Percentiles rank a stretch among this genome's conserved stretches.
phyloP scores from a whole-genome alignment of 2,113 vertebrate genomes.

The Polypterus senegalus region DNA sequence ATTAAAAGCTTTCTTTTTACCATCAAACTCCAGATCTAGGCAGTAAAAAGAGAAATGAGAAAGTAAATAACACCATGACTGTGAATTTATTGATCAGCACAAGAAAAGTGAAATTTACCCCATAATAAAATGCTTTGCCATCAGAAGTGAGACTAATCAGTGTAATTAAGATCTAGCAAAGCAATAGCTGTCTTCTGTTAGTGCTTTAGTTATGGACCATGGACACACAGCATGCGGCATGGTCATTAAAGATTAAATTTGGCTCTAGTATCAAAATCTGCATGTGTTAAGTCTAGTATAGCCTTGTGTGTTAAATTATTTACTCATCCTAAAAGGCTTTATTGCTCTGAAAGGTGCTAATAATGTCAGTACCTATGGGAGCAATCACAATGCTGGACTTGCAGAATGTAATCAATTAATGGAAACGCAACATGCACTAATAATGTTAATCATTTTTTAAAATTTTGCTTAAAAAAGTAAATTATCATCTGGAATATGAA shows the following conservation, averaged over 20 bases:
- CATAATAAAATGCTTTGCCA: conserved; percentile 1
- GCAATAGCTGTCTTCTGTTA: not conserved
- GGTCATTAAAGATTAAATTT: not conserved
- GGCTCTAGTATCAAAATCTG: not conserved
- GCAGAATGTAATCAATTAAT: not conserved
- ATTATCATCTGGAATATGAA: too few relatives aligned
- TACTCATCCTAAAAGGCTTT: not conserved
- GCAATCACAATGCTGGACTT: not conserved
- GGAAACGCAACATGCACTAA: not conserved
- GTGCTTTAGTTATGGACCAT: not conserved
- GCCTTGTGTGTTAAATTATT: not conserved
- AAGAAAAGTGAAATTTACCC: conserved; percentile 2
- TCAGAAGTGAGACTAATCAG: not conserved
- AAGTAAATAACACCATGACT: conserved; percentile 1
- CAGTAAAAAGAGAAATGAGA: not conserved
- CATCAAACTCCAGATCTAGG: conserved; percentile 2
- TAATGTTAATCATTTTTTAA: not conserved
- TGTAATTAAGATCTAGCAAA: not conserved
- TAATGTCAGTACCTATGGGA: not conserved
- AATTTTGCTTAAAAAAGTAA: not conserved
- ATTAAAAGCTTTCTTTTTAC: conserved; percentile 1
- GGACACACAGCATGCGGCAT: not conserved
- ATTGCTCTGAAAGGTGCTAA: not conserved
- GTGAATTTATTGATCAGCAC: conserved; percentile 2
- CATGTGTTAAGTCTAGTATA: not conserved